phyloP scores from a whole-genome alignment of 2,888 invertebrate species.

The Drosophila villosipedis region DNA sequence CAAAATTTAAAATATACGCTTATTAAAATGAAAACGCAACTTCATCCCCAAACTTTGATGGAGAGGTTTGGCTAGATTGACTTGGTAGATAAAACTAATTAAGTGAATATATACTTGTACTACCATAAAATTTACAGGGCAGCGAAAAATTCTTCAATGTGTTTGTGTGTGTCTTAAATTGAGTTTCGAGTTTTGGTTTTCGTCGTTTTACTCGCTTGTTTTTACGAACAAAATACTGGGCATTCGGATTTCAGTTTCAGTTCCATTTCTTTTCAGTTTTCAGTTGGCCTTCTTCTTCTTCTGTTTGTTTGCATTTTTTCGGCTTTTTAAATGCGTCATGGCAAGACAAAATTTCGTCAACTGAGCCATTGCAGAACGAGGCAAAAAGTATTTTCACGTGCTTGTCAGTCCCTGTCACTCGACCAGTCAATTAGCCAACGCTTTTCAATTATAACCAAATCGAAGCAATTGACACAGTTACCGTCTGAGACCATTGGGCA shows the following conservation, averaged over 20 bases:
- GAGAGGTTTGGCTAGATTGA: background rate
- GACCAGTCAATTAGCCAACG: constrained; percentile 77
- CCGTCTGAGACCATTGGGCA: background rate
- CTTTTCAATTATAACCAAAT: constrained; percentile 77
- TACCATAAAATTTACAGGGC: constrained; percentile 8
- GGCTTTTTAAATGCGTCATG: constrained; percentile 55
- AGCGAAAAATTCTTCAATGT: background rate
- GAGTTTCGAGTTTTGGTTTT: constrained; percentile 50
- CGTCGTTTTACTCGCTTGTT: constrained; percentile 42
- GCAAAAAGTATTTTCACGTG: constrained; percentile 68
- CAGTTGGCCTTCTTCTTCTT: constrained; percentile 28
- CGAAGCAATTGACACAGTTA: constrained; percentile 44
- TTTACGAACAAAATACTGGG: constrained; percentile 36
- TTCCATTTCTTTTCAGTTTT: constrained; percentile 40
- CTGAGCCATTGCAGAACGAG: constrained; percentile 38
- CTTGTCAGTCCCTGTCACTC: constrained; percentile 71
- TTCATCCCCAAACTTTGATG: background rate
- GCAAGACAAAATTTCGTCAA: constrained; percentile 44
- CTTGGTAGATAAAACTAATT: background rate
- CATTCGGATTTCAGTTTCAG: constrained; percentile 46
- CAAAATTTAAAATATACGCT: background rate
- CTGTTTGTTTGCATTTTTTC: constrained; percentile 3
- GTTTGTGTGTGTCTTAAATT: constrained; percentile 22
- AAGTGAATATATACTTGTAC: background rate
- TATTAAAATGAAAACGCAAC: background rate